Evolutionary conservation across 2,888 invertebrate species (phyloP).

Genomic region (Macropis europaea): DNA sequence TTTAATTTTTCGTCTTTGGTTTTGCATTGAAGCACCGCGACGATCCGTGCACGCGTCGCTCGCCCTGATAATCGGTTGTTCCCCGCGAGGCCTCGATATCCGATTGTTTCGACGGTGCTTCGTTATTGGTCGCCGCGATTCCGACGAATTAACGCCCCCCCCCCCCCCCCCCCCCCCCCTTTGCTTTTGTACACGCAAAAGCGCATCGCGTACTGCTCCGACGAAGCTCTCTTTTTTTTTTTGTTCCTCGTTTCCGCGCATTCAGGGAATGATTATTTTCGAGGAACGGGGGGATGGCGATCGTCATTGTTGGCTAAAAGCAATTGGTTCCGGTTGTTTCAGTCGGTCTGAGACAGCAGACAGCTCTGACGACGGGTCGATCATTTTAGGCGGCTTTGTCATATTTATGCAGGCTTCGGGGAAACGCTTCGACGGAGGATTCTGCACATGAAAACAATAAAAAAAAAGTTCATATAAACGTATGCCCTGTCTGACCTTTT

Average conservation of each 20-base stretch:
- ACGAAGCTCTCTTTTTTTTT: not conserved
- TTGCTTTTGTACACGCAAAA: slow-evolving; percentile 16
- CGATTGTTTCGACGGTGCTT: slow-evolving; percentile 36
- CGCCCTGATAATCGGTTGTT: not conserved
- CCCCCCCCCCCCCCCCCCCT: slow-evolving; percentile 36
- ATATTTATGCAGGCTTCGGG: no score
- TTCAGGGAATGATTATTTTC: not conserved
- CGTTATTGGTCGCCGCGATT: slow-evolving; percentile 8
- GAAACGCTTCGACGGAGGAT: no score
- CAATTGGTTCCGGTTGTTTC: no score
- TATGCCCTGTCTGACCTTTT: no score
- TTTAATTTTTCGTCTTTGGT: slow-evolving; percentile 30
- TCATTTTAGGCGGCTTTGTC: no score
- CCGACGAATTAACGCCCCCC: slow-evolving; percentile 21
- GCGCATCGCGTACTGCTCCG: not conserved
- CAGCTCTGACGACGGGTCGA: no score
- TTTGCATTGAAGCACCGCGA: slow-evolving; percentile 7
- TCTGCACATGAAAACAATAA: no score
- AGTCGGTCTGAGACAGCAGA: no score
- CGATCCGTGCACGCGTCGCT: slow-evolving; percentile 5
- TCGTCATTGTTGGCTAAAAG: no score
- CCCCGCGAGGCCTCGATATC: slow-evolving; percentile 19
- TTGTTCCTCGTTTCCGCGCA: not conserved
- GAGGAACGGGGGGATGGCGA: no score
- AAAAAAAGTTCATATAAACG: no score